These are phyloP conservation scores for Anoplius nigerrimus DNA, from an alignment of 2,888 invertebrate species.

Conservation along the genomic window DNA sequence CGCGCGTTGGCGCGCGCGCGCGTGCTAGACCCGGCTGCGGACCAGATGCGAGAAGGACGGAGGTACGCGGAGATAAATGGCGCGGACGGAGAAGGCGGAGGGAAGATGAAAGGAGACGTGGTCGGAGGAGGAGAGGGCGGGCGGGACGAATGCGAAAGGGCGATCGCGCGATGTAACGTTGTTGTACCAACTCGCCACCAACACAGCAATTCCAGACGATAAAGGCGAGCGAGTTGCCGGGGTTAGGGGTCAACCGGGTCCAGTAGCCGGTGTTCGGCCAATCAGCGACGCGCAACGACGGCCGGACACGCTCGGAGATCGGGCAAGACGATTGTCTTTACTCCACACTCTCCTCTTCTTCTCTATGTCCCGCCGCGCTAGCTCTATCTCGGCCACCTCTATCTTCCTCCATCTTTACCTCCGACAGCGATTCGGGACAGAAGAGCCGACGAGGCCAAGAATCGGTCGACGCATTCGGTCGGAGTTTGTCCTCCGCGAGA, in stretches of 20 bases:
- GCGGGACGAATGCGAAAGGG: slow-evolving; percentile 13
- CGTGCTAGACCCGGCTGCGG: slow-evolving; percentile 4
- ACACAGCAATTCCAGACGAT: slow-evolving; percentile 70
- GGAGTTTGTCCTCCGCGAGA: too few species aligned
- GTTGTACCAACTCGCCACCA: slow-evolving; percentile 63
- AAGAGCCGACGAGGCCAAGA: too few species aligned
- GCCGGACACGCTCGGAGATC: slow-evolving; percentile 52
- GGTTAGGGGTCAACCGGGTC: slow-evolving; percentile 73
- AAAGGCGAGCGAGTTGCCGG: slow-evolving; percentile 71
- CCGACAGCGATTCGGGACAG: too few species aligned
- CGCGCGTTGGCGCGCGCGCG: slow-evolving; percentile 36
- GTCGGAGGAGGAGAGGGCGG: slow-evolving; percentile 22
- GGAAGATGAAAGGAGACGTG: background rate
- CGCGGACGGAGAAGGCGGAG: background rate
- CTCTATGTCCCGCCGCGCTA: too few species aligned
- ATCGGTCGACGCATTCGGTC: too few species aligned
- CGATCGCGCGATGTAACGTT: slow-evolving; percentile 29
- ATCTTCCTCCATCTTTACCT: too few species aligned
- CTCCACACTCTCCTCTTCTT: too few species aligned
- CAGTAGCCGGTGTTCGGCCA: slow-evolving; percentile 70
- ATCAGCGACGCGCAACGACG: slow-evolving; percentile 55
- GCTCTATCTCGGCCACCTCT: too few species aligned
- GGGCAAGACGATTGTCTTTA: slow-evolving; percentile 52
- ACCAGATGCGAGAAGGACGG: slow-evolving; percentile 7
- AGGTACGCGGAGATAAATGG: slow-evolving; percentile 15